Conservation (phyloP, 1,140 invertebrate genomes). For the Trichonephila clavata region DNA sequence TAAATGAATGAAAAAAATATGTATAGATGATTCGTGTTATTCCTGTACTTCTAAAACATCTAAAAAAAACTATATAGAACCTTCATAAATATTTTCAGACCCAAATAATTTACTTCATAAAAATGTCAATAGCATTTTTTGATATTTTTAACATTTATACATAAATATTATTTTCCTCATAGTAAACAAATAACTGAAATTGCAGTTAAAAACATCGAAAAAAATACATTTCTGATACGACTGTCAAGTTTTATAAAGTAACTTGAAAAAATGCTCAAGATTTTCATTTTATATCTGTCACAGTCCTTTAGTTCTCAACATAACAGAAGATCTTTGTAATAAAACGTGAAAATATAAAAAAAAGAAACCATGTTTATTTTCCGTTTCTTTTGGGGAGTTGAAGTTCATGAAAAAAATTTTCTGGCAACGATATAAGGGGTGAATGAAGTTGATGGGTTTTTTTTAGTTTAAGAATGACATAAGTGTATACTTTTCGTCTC, state of each 20-base stretch:
- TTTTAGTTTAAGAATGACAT: background rate
- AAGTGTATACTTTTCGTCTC: background rate
- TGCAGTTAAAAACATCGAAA: too few species aligned
- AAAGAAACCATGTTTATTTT: background rate
- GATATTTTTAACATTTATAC: too few species aligned
- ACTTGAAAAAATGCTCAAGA: background rate
- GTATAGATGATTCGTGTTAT: too few species aligned
- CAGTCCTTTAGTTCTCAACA: background rate
- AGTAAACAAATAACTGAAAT: too few species aligned
- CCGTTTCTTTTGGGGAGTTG: background rate
- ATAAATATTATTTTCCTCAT: too few species aligned
- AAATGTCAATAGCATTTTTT: too few species aligned
- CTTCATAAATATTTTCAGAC: too few species aligned
- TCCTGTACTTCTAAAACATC: too few species aligned
- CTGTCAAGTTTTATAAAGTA: background rate
- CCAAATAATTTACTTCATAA: too few species aligned
- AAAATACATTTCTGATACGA: too few species aligned
- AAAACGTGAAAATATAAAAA: background rate
- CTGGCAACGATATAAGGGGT: background rate
- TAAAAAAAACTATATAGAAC: too few species aligned
- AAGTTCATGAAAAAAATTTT: background rate
- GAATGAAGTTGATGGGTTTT: background rate
- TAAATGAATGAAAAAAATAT: too few species aligned
- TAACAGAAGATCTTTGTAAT: background rate
- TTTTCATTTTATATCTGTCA: background rate